Evolutionary conservation across 2,113 vertebrate species (phyloP).

Genomic region (Hylia prasina): DNA sequence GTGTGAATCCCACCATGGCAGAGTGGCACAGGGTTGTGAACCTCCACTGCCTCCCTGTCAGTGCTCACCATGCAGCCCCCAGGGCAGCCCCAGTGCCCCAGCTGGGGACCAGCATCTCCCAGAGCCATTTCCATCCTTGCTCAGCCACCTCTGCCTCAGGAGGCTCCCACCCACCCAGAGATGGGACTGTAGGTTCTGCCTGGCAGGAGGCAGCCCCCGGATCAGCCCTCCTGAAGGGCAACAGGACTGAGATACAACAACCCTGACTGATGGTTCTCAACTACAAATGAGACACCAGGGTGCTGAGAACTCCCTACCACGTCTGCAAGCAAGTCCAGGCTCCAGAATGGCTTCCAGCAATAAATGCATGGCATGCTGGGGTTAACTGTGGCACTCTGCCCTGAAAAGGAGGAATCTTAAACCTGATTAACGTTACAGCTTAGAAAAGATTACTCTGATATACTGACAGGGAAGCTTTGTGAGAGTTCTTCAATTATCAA

Average conservation of each 20-base stretch:
- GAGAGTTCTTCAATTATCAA: background rate
- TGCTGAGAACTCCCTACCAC: background rate
- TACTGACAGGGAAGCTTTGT: background rate
- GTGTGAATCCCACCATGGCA: background rate
- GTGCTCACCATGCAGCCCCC: rapidly evolving
- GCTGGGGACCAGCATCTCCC: background rate
- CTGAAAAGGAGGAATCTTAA: background rate
- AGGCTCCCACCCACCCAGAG: background rate
- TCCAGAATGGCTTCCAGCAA: background rate
- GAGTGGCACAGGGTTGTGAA: background rate
- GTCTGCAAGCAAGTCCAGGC: background rate
- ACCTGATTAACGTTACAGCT: background rate
- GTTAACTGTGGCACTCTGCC: background rate
- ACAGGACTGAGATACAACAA: background rate
- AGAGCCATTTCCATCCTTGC: background rate
- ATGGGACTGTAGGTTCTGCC: background rate
- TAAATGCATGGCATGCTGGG: background rate
- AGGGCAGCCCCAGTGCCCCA: background rate
- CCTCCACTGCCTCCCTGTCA: background rate
- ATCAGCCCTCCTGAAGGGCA: background rate
- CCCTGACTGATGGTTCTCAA: background rate
- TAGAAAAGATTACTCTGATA: background rate
- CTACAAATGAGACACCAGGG: background rate
- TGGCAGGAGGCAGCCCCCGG: background rate
- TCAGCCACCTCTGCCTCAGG: background rate